A percentile compares a stretch with the other conserved stretches of the same genome.
These are phyloP conservation scores for Chlorodrepanis virens DNA, from an alignment of 2,113 vertebrate species.

Conservation along the genomic window DNA sequence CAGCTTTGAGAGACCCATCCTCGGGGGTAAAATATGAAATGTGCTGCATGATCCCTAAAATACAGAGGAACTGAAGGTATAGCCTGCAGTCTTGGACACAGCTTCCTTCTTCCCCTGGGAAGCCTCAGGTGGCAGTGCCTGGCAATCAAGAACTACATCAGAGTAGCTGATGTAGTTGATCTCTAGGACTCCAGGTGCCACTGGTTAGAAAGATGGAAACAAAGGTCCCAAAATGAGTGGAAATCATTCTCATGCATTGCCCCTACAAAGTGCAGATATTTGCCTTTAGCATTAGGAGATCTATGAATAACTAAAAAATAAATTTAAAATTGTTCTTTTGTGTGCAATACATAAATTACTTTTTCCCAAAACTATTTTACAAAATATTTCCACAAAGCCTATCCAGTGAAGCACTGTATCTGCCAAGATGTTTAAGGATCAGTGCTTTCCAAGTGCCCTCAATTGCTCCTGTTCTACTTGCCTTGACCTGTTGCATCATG, in stretches of 20 bases:
- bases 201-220: background rate
- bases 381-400: background rate
- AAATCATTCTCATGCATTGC: background rate
- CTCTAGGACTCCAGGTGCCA: background rate
- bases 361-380: background rate
- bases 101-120: background rate
- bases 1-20: background rate
- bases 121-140: background rate
- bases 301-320: background rate
- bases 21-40: background rate
- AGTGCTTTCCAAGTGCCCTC: conserved; percentile 7
- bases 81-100: background rate
- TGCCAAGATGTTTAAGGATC: background rate
- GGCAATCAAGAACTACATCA: background rate
- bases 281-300: background rate
- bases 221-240: background rate
- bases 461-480: conserved; percentile 44
- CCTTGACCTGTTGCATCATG: conserved; percentile 32
- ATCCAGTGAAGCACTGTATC: background rate
- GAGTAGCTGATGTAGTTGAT: background rate
- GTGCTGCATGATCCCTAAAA: background rate
- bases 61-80: background rate
- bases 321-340: background rate
- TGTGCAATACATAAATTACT: background rate
- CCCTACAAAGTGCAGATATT: background rate